Conservation (phyloP, 1,140 invertebrate species). For the Ruditapes philippinarum region DNA sequence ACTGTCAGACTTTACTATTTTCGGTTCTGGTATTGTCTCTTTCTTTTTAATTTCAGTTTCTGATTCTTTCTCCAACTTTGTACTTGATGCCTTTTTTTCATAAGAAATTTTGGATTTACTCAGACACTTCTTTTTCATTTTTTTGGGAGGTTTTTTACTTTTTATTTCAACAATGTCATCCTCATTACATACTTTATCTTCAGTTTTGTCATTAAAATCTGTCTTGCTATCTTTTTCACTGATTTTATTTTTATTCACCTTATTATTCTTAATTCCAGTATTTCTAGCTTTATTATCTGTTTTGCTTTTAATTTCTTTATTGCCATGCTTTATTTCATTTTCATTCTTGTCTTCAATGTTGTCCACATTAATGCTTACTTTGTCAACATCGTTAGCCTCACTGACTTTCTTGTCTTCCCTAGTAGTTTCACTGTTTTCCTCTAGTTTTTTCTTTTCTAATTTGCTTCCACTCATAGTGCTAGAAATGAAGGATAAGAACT, state of each 20-base stretch:
- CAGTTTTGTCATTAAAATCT: too few relatives aligned
- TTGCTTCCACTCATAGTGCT: conserved; percentile 27
- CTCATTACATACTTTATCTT: too few relatives aligned
- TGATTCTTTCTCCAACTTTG: not conserved
- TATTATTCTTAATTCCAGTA: too few relatives aligned
- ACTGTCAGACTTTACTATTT: conserved; percentile 16
- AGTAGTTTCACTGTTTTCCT: not conserved
- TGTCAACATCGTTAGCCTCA: not conserved
- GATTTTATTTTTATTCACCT: too few relatives aligned
- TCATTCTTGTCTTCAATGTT: too few relatives aligned
- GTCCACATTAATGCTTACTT: too few relatives aligned
- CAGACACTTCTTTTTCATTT: not conserved
- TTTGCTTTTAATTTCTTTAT: too few relatives aligned
- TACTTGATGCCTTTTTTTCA: not conserved
- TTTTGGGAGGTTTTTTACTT: not conserved
- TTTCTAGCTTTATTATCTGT: too few relatives aligned
- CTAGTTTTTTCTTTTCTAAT: not conserved
- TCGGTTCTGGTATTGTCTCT: too few relatives aligned
- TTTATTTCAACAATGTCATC: too few relatives aligned
- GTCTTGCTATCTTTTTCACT: too few relatives aligned
- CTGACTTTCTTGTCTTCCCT: not conserved
- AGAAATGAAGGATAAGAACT: conserved; percentile 62
- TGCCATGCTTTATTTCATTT: too few relatives aligned
- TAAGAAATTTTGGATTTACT: not conserved
- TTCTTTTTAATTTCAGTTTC: not conserved